Base-by-base conservation (phyloP, 2,113 vertebrate genomes). In the Chitala chitala region DNA sequence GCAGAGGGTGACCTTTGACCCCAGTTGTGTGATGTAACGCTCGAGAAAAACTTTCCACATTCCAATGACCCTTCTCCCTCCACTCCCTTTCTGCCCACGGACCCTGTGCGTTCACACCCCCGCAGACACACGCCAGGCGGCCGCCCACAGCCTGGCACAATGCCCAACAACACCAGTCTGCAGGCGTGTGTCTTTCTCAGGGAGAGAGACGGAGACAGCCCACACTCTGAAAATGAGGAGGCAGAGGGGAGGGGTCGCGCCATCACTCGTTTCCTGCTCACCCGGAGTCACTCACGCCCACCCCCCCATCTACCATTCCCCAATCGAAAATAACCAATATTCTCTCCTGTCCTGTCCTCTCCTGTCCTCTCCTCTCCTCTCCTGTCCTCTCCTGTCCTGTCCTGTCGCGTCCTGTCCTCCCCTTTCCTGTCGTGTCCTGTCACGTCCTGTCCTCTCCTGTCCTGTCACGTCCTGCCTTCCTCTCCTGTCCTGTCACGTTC, bases 1-100 rank as follows among this genome's bases (percentile, higher is more conserved):
- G n/a, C 54, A 13, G n/a, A 54, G 63, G 33, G 10, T 9, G 48
- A 10, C 22, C 48, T 54, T 53, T 64, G 29, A 22, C 31, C 48
- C 63, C 17, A 12, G 31, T 3, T 74, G 36, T 74, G 73, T 74
- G 48, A 68, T 55, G 61, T 68, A 53, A 65, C n/a, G n/a, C n/a
- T 66, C 51, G 65, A 38, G 31, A 55, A 63, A 48, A 65, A 8
- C 33, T 65, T 66, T 74, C 61, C 61, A 66, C 61, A 66, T 29
- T 68, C 55, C 17, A 63, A 74, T 54, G 17, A 46, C 46, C 24
- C 64, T 68, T 33, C 33, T 17, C 20, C 36, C 40, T 24, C 33
- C 33, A 29, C 36, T 13, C 15, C 38, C n/a, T 15, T 63, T 63
- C 59, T 44, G 55, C 17, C 33, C 51, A 42, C 17, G 8, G 33